Evolutionary conservation across 2,797 vertebrate genomes (phyloP), one percentile per base, ranked within the genome.

Genomic region (Peromyscus aztecus): DNA sequence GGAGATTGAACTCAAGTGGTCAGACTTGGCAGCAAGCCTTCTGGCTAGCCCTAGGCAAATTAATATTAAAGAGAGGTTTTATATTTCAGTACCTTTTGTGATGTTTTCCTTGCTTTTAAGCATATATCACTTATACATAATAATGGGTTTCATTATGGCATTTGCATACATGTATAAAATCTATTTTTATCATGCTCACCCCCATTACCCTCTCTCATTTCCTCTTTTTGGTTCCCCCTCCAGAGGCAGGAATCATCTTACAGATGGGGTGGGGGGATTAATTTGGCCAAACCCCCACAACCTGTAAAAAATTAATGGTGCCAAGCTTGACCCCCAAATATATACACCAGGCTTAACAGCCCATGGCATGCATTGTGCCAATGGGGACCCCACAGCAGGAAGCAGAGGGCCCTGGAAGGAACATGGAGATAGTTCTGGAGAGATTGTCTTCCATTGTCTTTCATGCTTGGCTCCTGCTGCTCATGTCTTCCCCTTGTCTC

Each of bases 341-440:
- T 17, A 19, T 49, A 40, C 94, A 24, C 31, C 31, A 31, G 43
- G 11, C 2, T 16, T 9, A 85, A 13, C 17, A 52, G 59, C 40
- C 23, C 27, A 4, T 7, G n/a, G 23, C 31, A 0, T 4, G 7
- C 21, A 2, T 0, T 34, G 4, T 21, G 4, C 49, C 24, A 5
- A 13, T 4, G 12, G 52, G 57, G 17, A 43, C 6, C 1, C 0
- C 4, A 10, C 29, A 61, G 7, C 21, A 43, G 24, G 14, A n/a
- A 34, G 31, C 55, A 65, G 29, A 3, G 27, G 17, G 19, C 69
- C 52, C 23, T 0, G 23, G 13, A 23, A 81, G 19, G 37, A 46
- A 16, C 59, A 52, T 69, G 21, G 2, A 43, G 71, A 61, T 4
- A 19, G 67, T 46, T 43, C 80, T 49, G 21, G 49, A 27, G 52